Conservation (phyloP, 2,113 vertebrate genomes). For the Salvator merianae region DNA sequence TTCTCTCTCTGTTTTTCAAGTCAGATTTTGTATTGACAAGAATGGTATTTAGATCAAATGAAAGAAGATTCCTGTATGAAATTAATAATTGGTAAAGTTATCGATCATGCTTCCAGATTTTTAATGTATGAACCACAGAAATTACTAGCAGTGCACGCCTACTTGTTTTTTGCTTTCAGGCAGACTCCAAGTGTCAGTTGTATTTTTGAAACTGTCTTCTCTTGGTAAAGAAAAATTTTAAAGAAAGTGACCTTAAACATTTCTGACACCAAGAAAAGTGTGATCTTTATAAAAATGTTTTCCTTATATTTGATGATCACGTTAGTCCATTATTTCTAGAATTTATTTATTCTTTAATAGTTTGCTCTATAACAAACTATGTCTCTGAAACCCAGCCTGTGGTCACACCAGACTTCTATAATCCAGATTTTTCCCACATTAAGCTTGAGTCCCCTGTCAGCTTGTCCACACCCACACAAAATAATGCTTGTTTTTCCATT, state of each 20-base stretch:
- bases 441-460: too few relatives aligned
- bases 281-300: not conserved
- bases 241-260: accelerated
- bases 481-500: too few relatives aligned
- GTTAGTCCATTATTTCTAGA: not conserved
- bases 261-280: constrained; percentile 30
- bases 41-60: accelerated
- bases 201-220: constrained; percentile 15
- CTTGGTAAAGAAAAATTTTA: constrained; percentile 6
- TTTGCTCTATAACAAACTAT: accelerated
- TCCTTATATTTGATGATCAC: not conserved
- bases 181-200: constrained; percentile 57
- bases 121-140: constrained; percentile 57
- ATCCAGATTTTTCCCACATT: too few relatives aligned
- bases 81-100: constrained; percentile 27
- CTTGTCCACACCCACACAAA: too few relatives aligned
- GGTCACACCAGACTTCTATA: too few relatives aligned
- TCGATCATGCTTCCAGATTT: constrained; percentile 36
- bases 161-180: constrained; percentile 59
- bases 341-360: accelerated
- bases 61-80: constrained; percentile 27
- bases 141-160: constrained; percentile 45
- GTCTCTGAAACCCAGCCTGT: accelerated
- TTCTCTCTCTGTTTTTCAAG: constrained; percentile 24
- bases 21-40: constrained; percentile 37